A percentile compares a stretch with the other conserved stretches of the same genome.
Evolutionary conservation across 2,888 invertebrate genomes (phyloP).

Genomic region (Cistogaster globosa): DNA sequence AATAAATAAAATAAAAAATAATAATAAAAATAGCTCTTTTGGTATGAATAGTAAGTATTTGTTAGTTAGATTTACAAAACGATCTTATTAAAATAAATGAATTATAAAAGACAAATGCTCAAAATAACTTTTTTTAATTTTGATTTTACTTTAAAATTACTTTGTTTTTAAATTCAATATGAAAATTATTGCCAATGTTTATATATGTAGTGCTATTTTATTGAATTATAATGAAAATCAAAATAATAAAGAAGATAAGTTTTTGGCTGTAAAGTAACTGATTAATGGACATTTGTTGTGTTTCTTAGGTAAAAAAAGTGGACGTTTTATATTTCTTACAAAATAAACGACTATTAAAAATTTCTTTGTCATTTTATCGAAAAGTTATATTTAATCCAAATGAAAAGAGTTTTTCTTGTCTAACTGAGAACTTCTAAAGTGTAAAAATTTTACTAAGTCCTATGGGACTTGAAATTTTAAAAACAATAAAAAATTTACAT

Average conservation of each 20-base stretch:
- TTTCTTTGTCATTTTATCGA: too few species aligned
- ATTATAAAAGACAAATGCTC: neutral
- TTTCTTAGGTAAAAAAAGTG: too few species aligned
- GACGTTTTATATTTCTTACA: too few species aligned
- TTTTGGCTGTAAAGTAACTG: neutral
- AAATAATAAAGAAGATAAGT: neutral
- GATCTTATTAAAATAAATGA: constrained; percentile 50
- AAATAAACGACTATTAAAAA: too few species aligned
- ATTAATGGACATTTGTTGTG: neutral
- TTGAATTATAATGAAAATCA: constrained; percentile 10
- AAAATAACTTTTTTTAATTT: neutral
- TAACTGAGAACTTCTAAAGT: too few species aligned
- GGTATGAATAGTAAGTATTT: constrained; percentile 73
- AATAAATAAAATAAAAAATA: constrained; percentile 49
- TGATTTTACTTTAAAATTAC: neutral
- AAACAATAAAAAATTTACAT: too few species aligned
- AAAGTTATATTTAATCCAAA: too few species aligned
- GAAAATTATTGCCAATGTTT: constrained; percentile 19
- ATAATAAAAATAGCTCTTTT: constrained; percentile 48
- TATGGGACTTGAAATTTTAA: too few species aligned
- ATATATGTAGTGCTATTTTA: constrained; percentile 22
- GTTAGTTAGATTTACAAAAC: constrained; percentile 79
- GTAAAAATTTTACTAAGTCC: too few species aligned
- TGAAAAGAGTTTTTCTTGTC: too few species aligned
- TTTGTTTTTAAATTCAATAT: constrained; percentile 8